Evolutionary conservation across 1,140 invertebrate genomes (phyloP), one percentile per base, ranked within the genome.

Genomic region (Glomeris maerens): DNA sequence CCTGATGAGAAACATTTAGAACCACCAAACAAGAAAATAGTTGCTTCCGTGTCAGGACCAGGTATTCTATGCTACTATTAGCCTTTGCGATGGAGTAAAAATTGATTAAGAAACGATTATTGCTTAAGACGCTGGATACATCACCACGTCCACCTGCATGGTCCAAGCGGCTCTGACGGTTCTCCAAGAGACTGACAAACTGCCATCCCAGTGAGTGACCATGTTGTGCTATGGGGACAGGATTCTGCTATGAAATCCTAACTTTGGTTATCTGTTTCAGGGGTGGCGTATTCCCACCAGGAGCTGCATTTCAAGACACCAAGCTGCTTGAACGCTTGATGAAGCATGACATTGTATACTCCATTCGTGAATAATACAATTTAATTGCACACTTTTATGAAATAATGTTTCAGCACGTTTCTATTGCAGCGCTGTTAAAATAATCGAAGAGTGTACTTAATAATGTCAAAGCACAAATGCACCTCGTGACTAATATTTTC

Each of bases 101-200:
- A 10, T 36, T n/a, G n/a, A 17, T 36, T 36, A 17, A 13, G 31
- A 36, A 10, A 36, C 17, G 31, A 10, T 36, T 17, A 10, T 48
- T n/a, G 7, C 4, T 49, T 60, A 59, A 46, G 83, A 90, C 70
- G 80, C 85, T 20, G 89, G 80, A 39, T 96, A 95, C 70, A 79
- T 84, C 3, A 74, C 78, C 1, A 93, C 90, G 1, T 79, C 78
- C 28, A 76, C 74, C n/a, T 72, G 73, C 44, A 60, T 88, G 52
- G 60, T 92, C 2, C 71, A 80, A 48, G 72, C 78, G 45, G 90
- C 78, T 1, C 55, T 88, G 41, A 82, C 76, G 13, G 71, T 94
- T 51, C 67, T 94, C 0, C 76, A 76, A 31, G 85, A 95, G 64
- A 66, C 63, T 45, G 70, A 81, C 44, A 83, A 83, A 59, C 76